Evolutionary conservation across 1,140 invertebrate species (phyloP).

Genomic region (Drosophila grimshawi): DNA sequence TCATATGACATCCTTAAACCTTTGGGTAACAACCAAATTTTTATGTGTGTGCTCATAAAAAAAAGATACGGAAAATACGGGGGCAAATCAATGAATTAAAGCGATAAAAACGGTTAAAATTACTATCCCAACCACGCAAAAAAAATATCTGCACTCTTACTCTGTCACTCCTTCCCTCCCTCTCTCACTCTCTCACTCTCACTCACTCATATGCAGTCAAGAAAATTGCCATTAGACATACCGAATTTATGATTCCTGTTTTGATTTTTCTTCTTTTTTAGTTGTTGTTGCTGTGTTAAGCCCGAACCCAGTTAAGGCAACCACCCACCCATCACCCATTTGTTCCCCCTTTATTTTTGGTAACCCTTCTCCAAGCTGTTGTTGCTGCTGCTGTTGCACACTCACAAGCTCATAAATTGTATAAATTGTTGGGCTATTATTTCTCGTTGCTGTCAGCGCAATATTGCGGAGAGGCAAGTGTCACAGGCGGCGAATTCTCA

Average conservation of each 20-base stretch:
- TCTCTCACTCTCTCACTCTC: slow-evolving; percentile 13
- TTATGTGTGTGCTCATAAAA: slow-evolving; percentile 58
- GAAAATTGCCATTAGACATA: slow-evolving; percentile 82
- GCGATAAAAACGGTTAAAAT: slow-evolving; percentile 58
- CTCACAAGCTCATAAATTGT: slow-evolving; percentile 77
- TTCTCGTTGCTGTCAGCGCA: slow-evolving; percentile 81
- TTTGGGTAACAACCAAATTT: slow-evolving; percentile 48
- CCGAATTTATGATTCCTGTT: slow-evolving; percentile 79
- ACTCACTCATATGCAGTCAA: slow-evolving; percentile 25
- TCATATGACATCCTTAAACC: slow-evolving; percentile 13
- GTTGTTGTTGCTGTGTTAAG: background rate
- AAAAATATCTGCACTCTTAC: background rate
- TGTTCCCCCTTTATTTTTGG: slow-evolving; percentile 34
- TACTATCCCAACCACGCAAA: slow-evolving; percentile 9
- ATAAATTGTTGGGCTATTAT: slow-evolving; percentile 83
- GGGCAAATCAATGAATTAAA: slow-evolving; percentile 51
- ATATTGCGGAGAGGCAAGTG: slow-evolving; percentile 68
- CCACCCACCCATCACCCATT: slow-evolving; percentile 26
- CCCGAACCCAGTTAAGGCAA: slow-evolving; percentile 1
- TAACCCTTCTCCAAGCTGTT: slow-evolving; percentile 55
- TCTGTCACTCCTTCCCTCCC: background rate
- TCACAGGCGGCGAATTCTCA: slow-evolving; percentile 21
- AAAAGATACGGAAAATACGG: background rate
- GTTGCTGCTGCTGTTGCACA: slow-evolving; percentile 45
- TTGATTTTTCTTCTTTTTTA: slow-evolving; percentile 61